Base-by-base conservation (phyloP, 2,113 vertebrate genomes). In the Crotalus helleri region DNA sequence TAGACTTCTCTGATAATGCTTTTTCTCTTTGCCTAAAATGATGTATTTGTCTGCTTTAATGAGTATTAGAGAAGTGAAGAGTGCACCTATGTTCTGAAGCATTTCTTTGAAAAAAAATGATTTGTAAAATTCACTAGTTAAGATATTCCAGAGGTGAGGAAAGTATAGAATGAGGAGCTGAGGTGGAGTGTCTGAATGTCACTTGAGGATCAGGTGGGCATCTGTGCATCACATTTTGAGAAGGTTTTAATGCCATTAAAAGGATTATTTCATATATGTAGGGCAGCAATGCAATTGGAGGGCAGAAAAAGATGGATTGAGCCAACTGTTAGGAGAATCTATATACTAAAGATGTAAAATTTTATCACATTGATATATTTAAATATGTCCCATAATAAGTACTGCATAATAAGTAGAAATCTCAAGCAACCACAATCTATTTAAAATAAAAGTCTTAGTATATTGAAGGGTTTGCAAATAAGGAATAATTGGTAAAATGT, bases 251-350 rank as follows among this genome's bases (percentile, higher is more conserved):
- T 15, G 29, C 21, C 15, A 15, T 69, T 5, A 15, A 13, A 33
- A 69, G 29, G 64, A 69, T 15, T 15, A 29, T 33, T 69, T 33
- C 13, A 17, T 33, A 6, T 17, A 5, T 17, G 64, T 5, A n/a
- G 29, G 1, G 1, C 1, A 69, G 12, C 29, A n/a, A 15, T 15
- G 12, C 1, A 69, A n/a, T 15, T 44, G 29, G 0, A 13, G 0
- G 29, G 0, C 29, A 69, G 64, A 69, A 69, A 69, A 0, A 17
- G 13, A 17, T 69, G 29, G 4, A 33, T 33, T 69, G 12, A 26
- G 24, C 59, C 24, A 24, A 10, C 8, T 5, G 6, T 64, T 64
- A 64, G 12, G 59, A 64, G 26, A 64, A n/a, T 64, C 26, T 3
- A 64, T 1, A 8, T 64, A 69, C 64, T 69, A 1, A 33, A 69